phyloP scores from a whole-genome alignment of 2,888 invertebrate genomes.

The Leptarthrus brevirostris region DNA sequence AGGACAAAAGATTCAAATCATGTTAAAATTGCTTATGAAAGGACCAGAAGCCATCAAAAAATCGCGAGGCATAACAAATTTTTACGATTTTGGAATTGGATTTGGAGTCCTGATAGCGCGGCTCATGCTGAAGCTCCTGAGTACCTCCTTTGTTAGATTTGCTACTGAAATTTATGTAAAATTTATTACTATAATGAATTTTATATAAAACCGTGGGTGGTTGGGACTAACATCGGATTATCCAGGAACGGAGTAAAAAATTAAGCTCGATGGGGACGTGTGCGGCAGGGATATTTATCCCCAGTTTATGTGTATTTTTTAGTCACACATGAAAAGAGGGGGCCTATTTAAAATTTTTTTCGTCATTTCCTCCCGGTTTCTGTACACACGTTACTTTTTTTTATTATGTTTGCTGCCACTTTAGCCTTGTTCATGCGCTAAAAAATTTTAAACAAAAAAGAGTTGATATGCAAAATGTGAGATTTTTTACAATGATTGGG shows the following conservation, averaged over 20 bases:
- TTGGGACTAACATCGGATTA: constrained; percentile 52
- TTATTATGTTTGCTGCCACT: constrained; percentile 50
- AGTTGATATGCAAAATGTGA: constrained; percentile 47
- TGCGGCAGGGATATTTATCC: constrained; percentile 19
- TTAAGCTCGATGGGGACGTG: constrained; percentile 32
- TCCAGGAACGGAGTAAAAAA: constrained; percentile 23
- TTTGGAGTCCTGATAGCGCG: not conserved
- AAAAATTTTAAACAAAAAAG: constrained; percentile 51
- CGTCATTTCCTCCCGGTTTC: constrained; percentile 35
- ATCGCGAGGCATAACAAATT: constrained; percentile 39
- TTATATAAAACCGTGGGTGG: constrained; percentile 54
- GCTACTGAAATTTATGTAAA: constrained; percentile 53
- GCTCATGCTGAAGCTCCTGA: not conserved
- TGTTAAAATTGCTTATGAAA: constrained; percentile 36
- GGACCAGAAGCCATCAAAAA: constrained; percentile 21
- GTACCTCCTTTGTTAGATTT: constrained; percentile 40
- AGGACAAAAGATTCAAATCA: constrained; percentile 29
- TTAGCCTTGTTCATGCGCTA: constrained; percentile 52
- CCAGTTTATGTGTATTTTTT: constrained; percentile 12
- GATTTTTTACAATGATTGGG: not conserved
- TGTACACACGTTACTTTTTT: constrained; percentile 51
- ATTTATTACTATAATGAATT: constrained; percentile 55
- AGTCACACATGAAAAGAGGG: constrained; percentile 40
- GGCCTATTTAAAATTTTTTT: constrained; percentile 46
- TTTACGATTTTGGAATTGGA: constrained; percentile 42